Evolutionary conservation across 2,888 invertebrate species (phyloP), one percentile per base, ranked within the genome.

Genomic region (Volucella inanis): DNA sequence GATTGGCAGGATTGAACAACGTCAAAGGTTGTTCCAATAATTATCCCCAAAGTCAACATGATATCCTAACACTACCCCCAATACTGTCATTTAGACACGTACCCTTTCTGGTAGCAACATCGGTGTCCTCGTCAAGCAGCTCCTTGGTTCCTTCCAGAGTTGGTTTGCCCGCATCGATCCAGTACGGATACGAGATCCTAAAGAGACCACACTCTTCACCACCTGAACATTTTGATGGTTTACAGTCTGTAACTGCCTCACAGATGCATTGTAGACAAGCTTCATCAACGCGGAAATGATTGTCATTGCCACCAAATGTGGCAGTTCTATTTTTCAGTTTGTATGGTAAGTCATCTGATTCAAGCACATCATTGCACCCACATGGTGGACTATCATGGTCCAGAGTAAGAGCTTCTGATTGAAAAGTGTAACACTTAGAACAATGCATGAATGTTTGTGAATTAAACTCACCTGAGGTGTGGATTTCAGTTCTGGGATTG

Each of bases 201-300:
- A 88, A 90, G 71, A 89, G 72, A 22, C 90, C 89, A 54, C 90
- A 90, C 74, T 18, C 15, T 8, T 68, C 70, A 1, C 59, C 61
- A 22, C 12, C 10, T 38, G 74, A 64, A 74, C 88, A 88, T 64
- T 65, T 83, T n/a, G 79, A 87, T 15, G 87, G 87, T 15, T 77
- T 84, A 39, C 89, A 89, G 10, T 83, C 76, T 18, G 89, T 89
- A 3, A 87, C 68, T 0, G 89, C 88, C 41, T 83, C 81, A 39
- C 90, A 90, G n/a, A 90, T 85, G 84, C 90, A 90, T 49, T 75
- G 72, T 57, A 90, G 71, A 68, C 90, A 90, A 41, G 87, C 81
- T 1, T 71, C 87, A 68, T 50, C 87, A 47, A 87, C 39, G 45
- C 65, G 47, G 0, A 39, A 14, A 38, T 55, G 38, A 22, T n/a